phyloP scores from a whole-genome alignment of 2,797 vertebrate genomes.

The Cottoperca gobio region DNA sequence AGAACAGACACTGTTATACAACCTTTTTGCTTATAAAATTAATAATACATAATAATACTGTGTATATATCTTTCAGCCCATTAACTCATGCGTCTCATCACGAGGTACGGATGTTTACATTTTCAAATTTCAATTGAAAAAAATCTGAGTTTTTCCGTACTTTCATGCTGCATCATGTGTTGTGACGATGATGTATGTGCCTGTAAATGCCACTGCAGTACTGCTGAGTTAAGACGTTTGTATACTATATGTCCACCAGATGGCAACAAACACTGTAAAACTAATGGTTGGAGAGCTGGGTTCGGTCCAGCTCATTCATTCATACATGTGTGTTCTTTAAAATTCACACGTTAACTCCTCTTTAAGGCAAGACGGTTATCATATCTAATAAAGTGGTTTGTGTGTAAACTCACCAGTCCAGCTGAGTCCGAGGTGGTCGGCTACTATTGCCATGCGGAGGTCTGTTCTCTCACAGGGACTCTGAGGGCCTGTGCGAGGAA shows the following conservation, averaged over 20 bases:
- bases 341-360: background rate
- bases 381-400: background rate
- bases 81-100: background rate
- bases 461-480: conserved; percentile 99
- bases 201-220: conserved; percentile 61
- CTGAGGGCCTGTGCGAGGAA: conserved; percentile 91
- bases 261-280: conserved; percentile 63
- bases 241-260: conserved; percentile 61
- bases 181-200: conserved; percentile 1
- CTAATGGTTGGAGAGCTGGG: background rate
- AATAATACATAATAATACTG: background rate
- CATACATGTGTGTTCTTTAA: background rate
- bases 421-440: conserved; percentile 98
- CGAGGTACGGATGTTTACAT: background rate
- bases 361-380: background rate
- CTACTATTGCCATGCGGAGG: conserved; percentile 99
- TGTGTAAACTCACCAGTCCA: conserved; percentile 93
- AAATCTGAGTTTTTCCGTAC: background rate
- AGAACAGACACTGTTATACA: background rate
- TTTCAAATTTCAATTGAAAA: background rate
- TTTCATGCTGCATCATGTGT: background rate
- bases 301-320: conserved; percentile 20
- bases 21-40: background rate
- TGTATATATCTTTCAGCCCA: background rate
- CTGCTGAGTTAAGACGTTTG: background rate